These are phyloP conservation scores for Montipora capitata DNA, from an alignment of 92 coral and sea anemone genomes.

Conservation along the genomic window DNA sequence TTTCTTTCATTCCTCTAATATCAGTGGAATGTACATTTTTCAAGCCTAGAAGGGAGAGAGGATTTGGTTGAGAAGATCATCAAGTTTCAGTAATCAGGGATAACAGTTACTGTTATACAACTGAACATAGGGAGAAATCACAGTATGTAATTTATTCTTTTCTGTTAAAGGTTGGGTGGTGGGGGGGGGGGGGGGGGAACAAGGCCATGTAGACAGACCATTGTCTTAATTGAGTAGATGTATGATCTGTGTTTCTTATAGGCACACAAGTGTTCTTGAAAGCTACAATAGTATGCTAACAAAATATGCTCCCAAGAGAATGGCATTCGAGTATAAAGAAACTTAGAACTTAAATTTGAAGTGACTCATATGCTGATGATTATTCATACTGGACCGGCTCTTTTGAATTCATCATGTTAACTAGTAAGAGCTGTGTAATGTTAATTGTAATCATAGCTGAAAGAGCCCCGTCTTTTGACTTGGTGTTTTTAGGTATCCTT, in stretches of 20 bases:
- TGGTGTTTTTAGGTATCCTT: slow-evolving; percentile 19
- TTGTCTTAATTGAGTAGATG: background rate
- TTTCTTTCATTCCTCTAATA: background rate
- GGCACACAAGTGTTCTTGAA: background rate
- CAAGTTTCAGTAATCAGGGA: background rate
- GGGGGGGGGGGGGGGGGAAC: no score
- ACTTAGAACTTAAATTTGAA: background rate
- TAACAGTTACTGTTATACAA: no score
- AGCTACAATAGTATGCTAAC: background rate
- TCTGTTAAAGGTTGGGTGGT: no score
- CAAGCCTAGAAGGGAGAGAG: slow-evolving; percentile 2
- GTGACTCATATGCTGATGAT: background rate
- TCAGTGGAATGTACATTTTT: background rate
- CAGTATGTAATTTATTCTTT: no score
- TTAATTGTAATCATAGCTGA: no score
- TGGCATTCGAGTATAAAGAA: background rate
- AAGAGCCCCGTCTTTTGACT: background rate
- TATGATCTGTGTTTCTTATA: background rate
- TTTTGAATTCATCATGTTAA: background rate
- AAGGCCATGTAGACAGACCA: slow-evolving; percentile 4
- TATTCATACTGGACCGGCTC: no score
- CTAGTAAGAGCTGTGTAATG: no score
- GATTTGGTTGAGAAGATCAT: background rate
- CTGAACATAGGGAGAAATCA: no score
- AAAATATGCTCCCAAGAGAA: background rate